A percentile compares a stretch with the other conserved stretches of the same genome.
These are phyloP conservation scores for Cryptoleucopteryx plumbea DNA, from an alignment of 2,113 vertebrate species.

Conservation along the genomic window DNA sequence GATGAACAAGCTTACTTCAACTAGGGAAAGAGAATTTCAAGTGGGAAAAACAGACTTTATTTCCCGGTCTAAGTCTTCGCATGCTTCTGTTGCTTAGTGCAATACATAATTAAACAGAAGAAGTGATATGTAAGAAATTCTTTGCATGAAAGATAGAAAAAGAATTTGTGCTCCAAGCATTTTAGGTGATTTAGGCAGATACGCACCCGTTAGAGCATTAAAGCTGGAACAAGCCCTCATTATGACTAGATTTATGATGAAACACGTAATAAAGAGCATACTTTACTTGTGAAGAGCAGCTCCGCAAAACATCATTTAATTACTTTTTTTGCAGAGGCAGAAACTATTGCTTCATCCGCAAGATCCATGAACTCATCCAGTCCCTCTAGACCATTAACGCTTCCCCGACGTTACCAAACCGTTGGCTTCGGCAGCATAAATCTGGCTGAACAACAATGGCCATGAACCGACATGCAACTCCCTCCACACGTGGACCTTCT, in stretches of 20 bases:
- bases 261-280: neutral
- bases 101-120: neutral
- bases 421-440: neutral
- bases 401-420: neutral
- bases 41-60: neutral
- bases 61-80: neutral
- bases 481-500: neutral
- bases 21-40: neutral
- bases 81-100: neutral
- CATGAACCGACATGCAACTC: too few relatives aligned
- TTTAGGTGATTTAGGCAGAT: neutral
- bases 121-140: neutral
- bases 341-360: neutral
- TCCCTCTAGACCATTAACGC: neutral
- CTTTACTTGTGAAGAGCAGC: neutral
- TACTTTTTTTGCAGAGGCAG: neutral
- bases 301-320: neutral
- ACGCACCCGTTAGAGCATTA: neutral
- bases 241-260: neutral
- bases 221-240: neutral
- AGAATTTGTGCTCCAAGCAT: neutral
- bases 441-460: neutral
- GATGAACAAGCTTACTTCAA: neutral
- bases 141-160: neutral
- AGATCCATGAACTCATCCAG: neutral